Conservation (phyloP, 1,140 invertebrate genomes). For the Drosophila santomea region DNA sequence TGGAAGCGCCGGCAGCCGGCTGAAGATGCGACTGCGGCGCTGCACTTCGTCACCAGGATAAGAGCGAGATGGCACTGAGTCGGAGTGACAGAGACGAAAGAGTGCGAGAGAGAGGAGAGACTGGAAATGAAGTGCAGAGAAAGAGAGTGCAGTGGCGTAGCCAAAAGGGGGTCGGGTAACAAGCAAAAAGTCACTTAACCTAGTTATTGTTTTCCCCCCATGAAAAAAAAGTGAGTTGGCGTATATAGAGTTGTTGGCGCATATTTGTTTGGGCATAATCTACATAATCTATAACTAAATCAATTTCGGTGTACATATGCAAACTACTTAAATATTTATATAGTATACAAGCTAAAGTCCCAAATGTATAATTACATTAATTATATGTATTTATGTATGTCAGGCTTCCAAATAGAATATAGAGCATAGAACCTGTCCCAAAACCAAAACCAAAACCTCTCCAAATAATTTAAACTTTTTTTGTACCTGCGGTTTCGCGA, state of each 20-base stretch:
- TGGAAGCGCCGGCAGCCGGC: slow-evolving; percentile 55
- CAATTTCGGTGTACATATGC: slow-evolving; percentile 43
- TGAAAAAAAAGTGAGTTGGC: slow-evolving; percentile 9
- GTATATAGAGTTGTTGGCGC: slow-evolving; percentile 29
- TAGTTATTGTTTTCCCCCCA: neutral
- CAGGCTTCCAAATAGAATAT: slow-evolving; percentile 44
- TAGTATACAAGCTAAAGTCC: slow-evolving; percentile 3
- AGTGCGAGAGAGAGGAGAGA: slow-evolving; percentile 33
- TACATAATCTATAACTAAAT: slow-evolving; percentile 16
- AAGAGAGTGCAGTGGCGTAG: neutral
- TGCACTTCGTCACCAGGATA: slow-evolving; percentile 69
- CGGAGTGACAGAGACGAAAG: neutral
- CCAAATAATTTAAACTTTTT: neutral
- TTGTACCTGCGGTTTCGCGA: slow-evolving; percentile 25
- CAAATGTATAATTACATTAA: slow-evolving; percentile 43
- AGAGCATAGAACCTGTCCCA: slow-evolving; percentile 21
- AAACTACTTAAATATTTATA: slow-evolving; percentile 26
- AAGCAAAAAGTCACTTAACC: slow-evolving; percentile 2
- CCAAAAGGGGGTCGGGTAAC: neutral
- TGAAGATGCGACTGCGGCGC: slow-evolving; percentile 67
- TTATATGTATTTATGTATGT: slow-evolving; percentile 20
- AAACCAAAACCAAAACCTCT: slow-evolving; percentile 13
- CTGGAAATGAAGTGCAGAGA: slow-evolving; percentile 23
- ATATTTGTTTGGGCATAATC: slow-evolving; percentile 29
- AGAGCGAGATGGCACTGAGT: slow-evolving; percentile 11